Base-by-base conservation (phyloP, 1,140 invertebrate genomes). In the Rhizoglyphus robini region DNA sequence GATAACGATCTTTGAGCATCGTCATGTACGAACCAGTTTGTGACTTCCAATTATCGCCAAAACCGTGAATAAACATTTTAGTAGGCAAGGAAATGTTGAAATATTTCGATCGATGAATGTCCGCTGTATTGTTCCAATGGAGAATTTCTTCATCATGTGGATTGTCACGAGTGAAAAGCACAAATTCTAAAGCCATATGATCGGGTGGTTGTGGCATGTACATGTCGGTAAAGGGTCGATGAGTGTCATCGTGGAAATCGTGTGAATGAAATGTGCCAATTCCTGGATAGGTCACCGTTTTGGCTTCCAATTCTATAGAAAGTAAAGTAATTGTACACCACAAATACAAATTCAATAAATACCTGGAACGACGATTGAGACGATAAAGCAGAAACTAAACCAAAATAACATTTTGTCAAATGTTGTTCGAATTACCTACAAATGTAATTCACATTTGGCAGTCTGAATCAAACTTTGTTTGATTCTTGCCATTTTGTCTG, bases 191-290 rank as follows among this genome's bases (percentile, higher is more conserved):
- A 72, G 88, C 87, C 72, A 89, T 88, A 67, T 86, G 83, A 69
- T 84, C 82, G 70, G 87, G 80, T 8, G 86, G 84, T 29, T 88
- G 73, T 30, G 87, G 87, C 72, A 88, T 86, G 0, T 88, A 83
- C 11, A 64, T n/a, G 4, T 29, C 2, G 72, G 88, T 89, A 69
- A 89, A 83, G 0, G 87, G 87, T 61, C 87, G 76, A 71, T 88
- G 82, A 58, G 88, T 85, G 27, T 88, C 77, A 71, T 88, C 85
- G 72, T 88, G 88, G 86, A 87, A 89, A 73, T 84, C 87, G 63
- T 86, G 80, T 1, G 58, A 62, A n/a, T 86, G 88, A 65, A 64
- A 64, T n/a, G 18, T 48, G 3, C 63, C 63, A 13, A 64, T 64
- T 18, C 63, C 63, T 1, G 63, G 63, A 57, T 64, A 64, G 20